phyloP scores from a whole-genome alignment of 1,140 invertebrate genomes.

The Drosophila cardini region DNA sequence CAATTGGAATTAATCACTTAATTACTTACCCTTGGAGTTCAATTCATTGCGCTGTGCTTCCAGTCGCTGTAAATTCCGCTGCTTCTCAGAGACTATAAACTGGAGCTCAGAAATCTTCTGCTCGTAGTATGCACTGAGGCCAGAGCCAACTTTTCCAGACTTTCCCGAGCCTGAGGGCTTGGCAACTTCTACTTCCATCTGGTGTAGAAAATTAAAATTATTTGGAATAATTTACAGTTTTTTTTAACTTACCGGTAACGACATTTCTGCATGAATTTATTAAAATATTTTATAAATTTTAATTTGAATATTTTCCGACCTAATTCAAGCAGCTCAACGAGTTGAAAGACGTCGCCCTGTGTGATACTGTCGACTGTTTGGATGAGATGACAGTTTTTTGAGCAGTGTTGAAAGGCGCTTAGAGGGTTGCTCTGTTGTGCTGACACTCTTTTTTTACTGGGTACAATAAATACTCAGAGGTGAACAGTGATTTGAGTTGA shows the following conservation, averaged over 20 bases:
- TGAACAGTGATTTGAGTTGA: no score
- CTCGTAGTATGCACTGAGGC: constrained; percentile 96
- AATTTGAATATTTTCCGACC: not conserved
- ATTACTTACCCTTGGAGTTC: constrained; percentile 96
- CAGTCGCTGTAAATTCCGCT: constrained; percentile 97
- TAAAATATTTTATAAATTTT: constrained; percentile 9
- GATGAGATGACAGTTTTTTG: constrained; percentile 45
- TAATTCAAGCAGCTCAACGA: not conserved
- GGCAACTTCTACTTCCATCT: constrained; percentile 93
- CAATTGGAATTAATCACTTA: constrained; percentile 26
- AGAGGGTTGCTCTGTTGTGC: not conserved
- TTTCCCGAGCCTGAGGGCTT: constrained; percentile 65
- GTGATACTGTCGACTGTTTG: constrained; percentile 5
- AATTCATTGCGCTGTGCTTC: constrained; percentile 99
- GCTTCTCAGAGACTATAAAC: constrained; percentile 97
- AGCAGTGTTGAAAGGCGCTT: constrained; percentile 34
- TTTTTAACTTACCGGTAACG: constrained; percentile 9
- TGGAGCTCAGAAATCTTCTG: constrained; percentile 98
- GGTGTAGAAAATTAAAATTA: not conserved
- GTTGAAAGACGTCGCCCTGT: constrained; percentile 3
- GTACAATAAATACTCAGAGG: no score
- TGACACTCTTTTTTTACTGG: constrained; percentile 7
- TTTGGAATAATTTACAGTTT: not conserved
- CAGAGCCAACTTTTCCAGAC: constrained; percentile 87
- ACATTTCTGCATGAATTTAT: constrained; percentile 5